These are phyloP conservation scores for Drosophila colorata DNA, from an alignment of 2,888 invertebrate species.

Conservation along the genomic window DNA sequence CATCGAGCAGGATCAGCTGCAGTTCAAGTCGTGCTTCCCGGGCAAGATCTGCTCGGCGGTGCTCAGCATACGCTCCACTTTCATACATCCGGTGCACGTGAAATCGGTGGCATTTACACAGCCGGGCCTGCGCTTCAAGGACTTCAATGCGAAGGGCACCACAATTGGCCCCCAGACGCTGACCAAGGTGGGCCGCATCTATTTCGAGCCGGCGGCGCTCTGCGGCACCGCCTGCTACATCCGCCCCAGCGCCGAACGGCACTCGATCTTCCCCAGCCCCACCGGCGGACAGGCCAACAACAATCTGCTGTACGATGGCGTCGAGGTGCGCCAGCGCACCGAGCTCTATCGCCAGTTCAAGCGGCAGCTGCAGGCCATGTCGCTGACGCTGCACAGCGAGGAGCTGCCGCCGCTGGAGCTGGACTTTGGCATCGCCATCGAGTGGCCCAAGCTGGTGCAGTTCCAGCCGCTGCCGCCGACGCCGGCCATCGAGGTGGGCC, in stretches of 20 bases:
- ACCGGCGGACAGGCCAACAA: constrained; percentile 50
- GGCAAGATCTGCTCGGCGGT: constrained; percentile 92
- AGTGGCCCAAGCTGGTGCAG: constrained; percentile 85
- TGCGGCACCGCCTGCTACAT: constrained; percentile 87
- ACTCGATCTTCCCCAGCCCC: constrained; percentile 48
- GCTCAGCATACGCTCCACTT: constrained; percentile 92
- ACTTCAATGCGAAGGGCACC: constrained; percentile 84
- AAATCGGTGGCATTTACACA: constrained; percentile 86
- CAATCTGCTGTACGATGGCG: constrained; percentile 81
- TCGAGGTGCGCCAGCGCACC: constrained; percentile 82
- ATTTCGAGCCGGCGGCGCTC: constrained; percentile 90
- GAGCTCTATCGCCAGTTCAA: constrained; percentile 83
- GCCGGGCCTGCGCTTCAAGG: constrained; percentile 87
- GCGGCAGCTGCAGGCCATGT: constrained; percentile 80
- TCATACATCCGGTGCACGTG: constrained; percentile 92
- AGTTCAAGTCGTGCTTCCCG: constrained; percentile 92
- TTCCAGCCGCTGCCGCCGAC: constrained; percentile 72
- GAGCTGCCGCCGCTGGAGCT: constrained; percentile 83
- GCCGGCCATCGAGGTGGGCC: constrained; percentile 83
- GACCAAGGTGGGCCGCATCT: constrained; percentile 87
- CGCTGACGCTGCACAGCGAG: constrained; percentile 82
- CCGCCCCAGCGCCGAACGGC: constrained; percentile 42
- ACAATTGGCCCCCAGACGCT: constrained; percentile 86
- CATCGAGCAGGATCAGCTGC: constrained; percentile 89
- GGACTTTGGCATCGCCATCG: constrained; percentile 83